phyloP scores from a whole-genome alignment of 2,888 invertebrate species.

The Petrophora chlorosata region DNA sequence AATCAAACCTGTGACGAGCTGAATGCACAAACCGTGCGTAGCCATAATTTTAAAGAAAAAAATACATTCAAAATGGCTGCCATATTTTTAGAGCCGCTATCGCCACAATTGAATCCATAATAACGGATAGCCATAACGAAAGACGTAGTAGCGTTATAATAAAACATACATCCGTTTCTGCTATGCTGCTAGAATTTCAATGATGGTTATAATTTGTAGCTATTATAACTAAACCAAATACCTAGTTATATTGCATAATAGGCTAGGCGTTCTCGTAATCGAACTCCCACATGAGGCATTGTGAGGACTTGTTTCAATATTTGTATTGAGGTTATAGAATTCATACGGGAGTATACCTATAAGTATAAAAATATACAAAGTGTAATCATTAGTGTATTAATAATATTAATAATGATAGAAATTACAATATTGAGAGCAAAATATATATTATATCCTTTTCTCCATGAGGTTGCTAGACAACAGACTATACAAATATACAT shows the following conservation, averaged over 20 bases:
- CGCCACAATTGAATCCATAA: background rate
- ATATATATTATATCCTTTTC: too few relatives aligned
- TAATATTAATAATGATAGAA: too few relatives aligned
- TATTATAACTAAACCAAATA: background rate
- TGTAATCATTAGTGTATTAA: too few relatives aligned
- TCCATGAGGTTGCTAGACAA: too few relatives aligned
- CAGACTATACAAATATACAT: too few relatives aligned
- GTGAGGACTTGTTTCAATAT: slow-evolving; percentile 4
- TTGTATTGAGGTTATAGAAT: slow-evolving; percentile 3
- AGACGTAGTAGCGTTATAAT: background rate
- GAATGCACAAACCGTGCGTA: too few relatives aligned
- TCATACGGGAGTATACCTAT: background rate
- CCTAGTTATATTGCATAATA: slow-evolving; percentile 15
- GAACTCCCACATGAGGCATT: slow-evolving; percentile 25
- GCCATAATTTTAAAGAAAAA: background rate
- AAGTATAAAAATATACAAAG: too few relatives aligned
- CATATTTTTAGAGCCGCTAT: background rate
- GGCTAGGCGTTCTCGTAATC: slow-evolving; percentile 14
- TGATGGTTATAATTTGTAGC: slow-evolving; percentile 1
- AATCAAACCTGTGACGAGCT: too few relatives aligned
- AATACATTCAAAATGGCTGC: background rate
- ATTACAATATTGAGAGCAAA: too few relatives aligned
- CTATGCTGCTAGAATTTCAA: slow-evolving; percentile 7
- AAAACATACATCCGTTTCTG: slow-evolving; percentile 12
- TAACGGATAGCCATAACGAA: slow-evolving; percentile 9